A percentile compares a stretch with the other conserved stretches of the same genome.
Conservation (phyloP, 2,113 vertebrate species). For the Apeltes quadracus region DNA sequence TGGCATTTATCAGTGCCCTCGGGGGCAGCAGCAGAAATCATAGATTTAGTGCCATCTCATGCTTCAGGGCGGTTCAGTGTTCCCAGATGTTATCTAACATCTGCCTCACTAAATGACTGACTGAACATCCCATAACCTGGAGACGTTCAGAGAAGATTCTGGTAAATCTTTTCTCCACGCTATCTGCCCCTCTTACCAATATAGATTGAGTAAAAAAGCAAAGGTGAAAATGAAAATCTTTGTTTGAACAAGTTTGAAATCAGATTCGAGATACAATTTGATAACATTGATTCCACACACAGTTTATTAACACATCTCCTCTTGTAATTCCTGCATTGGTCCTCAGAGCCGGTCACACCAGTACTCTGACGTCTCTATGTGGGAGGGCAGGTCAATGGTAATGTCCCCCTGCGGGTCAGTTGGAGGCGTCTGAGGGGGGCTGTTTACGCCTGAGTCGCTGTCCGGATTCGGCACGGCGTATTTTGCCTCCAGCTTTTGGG, state of each 20-base stretch:
- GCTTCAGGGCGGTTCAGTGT: constrained; percentile 37
- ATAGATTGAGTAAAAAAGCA: neutral
- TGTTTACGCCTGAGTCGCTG: constrained; percentile 78
- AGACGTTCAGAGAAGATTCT: neutral
- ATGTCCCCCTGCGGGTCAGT: constrained; percentile 69
- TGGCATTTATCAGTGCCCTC: neutral
- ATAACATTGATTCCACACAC: constrained; percentile 40
- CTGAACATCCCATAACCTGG: constrained; percentile 6
- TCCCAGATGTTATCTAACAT: constrained; percentile 58
- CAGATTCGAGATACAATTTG: constrained; percentile 61
- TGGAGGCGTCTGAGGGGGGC: constrained; percentile 75
- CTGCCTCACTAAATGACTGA: constrained; percentile 5
- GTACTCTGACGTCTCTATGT: constrained; percentile 72
- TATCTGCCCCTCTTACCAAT: neutral
- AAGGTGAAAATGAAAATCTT: constrained; percentile 21
- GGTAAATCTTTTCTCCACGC: neutral
- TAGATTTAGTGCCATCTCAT: constrained; percentile 28
- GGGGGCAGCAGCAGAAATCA: constrained; percentile 16
- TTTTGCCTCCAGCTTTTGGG: constrained; percentile 64
- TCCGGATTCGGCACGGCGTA: constrained; percentile 46
- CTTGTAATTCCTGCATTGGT: constrained; percentile 46
- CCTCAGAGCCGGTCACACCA: constrained; percentile 70
- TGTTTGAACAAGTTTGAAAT: constrained; percentile 12
- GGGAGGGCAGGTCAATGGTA: constrained; percentile 60
- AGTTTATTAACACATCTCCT: constrained; percentile 45